phyloP scores from a whole-genome alignment of 2,888 invertebrate genomes.

The Loripinus fragilis region DNA sequence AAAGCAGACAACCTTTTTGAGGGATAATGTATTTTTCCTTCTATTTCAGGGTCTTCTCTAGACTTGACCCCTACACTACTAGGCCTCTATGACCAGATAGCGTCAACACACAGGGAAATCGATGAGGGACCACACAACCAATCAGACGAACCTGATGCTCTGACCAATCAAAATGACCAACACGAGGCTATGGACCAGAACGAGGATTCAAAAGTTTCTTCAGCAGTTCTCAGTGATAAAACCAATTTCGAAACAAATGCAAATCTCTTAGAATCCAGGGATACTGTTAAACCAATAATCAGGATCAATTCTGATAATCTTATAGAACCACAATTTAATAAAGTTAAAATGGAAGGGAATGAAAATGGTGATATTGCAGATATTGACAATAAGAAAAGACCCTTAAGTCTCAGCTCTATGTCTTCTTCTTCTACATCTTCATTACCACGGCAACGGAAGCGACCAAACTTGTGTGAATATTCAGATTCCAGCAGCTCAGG shows the following conservation, averaged over 20 bases:
- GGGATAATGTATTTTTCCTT: too few relatives aligned
- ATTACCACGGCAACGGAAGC: conserved; percentile 74
- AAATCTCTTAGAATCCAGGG: conserved; percentile 20
- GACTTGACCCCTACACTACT: conserved; percentile 76
- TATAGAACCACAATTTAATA: conserved; percentile 23
- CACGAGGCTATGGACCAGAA: conserved; percentile 48
- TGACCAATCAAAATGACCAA: conserved; percentile 49
- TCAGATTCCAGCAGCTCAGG: conserved; percentile 47
- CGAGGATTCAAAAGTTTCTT: conserved; percentile 50
- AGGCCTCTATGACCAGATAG: conserved; percentile 75
- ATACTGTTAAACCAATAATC: conserved; percentile 31
- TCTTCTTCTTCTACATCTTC: conserved; percentile 82
- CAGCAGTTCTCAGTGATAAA: conserved; percentile 25
- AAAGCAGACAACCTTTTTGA: too few relatives aligned
- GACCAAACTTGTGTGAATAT: conserved; percentile 68
- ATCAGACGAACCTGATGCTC: conserved; percentile 50
- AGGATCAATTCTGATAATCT: conserved; percentile 43
- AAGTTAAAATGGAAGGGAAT: conserved; percentile 41
- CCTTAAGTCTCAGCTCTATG: conserved; percentile 82
- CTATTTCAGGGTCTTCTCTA: conserved; percentile 75
- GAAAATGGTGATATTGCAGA: conserved; percentile 39
- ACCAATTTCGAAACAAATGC: conserved; percentile 30
- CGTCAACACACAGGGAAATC: conserved; percentile 57
- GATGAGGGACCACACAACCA: conserved; percentile 51
- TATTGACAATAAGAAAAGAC: conserved; percentile 82